phyloP scores from a whole-genome alignment of 2,113 vertebrate species.

The Silurus asotus region DNA sequence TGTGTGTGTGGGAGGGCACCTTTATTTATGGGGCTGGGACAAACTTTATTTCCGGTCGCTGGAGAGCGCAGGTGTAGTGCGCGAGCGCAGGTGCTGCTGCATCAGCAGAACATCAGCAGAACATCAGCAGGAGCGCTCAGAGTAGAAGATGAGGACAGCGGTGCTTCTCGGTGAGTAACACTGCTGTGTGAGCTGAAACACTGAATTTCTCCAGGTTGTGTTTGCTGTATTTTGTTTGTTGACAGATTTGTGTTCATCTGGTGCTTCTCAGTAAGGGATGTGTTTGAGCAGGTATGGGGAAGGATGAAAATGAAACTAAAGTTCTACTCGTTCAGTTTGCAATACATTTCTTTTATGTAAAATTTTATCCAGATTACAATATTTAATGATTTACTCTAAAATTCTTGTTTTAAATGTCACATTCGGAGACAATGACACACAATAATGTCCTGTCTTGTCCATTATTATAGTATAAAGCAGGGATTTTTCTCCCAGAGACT shows the following conservation, averaged over 20 bases:
- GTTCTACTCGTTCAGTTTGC: not conserved
- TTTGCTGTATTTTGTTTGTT: not conserved
- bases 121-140: not conserved
- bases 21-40: too few species aligned
- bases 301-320: not conserved
- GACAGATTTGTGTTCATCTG: not conserved
- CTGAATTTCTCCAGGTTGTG: not conserved
- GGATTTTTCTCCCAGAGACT: not conserved
- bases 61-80: not conserved
- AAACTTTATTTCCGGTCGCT: not conserved
- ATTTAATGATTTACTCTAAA: too few species aligned
- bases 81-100: conserved; percentile 6
- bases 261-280: not conserved
- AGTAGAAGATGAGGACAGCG: not conserved
- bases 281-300: not conserved
- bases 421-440: not conserved
- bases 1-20: too few species aligned
- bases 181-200: not conserved
- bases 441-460: not conserved
- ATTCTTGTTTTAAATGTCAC: not conserved
- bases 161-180: not conserved
- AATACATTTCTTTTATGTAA: not conserved
- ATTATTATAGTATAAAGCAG: not conserved
- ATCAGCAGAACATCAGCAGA: not conserved
- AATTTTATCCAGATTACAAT: too few species aligned